These are phyloP conservation scores for Drosophila vallismaia DNA, from an alignment of 2,888 invertebrate species.

Conservation along the genomic window DNA sequence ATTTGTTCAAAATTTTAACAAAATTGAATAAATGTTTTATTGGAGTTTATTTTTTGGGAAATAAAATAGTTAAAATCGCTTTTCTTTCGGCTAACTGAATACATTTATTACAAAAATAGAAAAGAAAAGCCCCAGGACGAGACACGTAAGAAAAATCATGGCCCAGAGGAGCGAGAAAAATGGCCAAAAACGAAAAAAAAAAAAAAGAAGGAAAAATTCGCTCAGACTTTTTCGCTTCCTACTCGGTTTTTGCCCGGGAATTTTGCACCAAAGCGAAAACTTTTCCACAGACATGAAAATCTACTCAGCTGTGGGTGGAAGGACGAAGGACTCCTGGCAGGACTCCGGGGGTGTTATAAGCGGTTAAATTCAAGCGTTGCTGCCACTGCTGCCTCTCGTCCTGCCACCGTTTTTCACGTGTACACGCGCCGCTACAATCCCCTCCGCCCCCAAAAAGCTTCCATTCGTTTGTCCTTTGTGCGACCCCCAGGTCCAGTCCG, in stretches of 20 bases:
- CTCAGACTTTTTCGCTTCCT: constrained; percentile 32
- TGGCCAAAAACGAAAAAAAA: too few relatives aligned
- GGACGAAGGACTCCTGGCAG: too few relatives aligned
- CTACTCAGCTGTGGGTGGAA: constrained; percentile 57
- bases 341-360: constrained; percentile 68
- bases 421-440: constrained; percentile 36
- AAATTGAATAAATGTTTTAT: constrained; percentile 25
- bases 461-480: constrained; percentile 65
- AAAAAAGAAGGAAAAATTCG: neutral
- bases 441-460: neutral
- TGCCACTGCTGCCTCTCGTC: constrained; percentile 4
- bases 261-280: constrained; percentile 30
- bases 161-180: neutral
- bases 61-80: constrained; percentile 28
- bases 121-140: neutral
- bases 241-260: constrained; percentile 19
- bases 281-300: constrained; percentile 66
- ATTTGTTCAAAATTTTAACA: neutral
- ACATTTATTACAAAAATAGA: constrained; percentile 18
- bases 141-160: constrained; percentile 30
- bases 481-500: constrained; percentile 62
- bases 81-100: constrained; percentile 15
- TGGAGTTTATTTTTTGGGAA: constrained; percentile 4
- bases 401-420: constrained; percentile 36
- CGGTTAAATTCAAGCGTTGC: constrained; percentile 69